phyloP scores from a whole-genome alignment of 2,888 invertebrate genomes.

The Drosophila longiperda region DNA sequence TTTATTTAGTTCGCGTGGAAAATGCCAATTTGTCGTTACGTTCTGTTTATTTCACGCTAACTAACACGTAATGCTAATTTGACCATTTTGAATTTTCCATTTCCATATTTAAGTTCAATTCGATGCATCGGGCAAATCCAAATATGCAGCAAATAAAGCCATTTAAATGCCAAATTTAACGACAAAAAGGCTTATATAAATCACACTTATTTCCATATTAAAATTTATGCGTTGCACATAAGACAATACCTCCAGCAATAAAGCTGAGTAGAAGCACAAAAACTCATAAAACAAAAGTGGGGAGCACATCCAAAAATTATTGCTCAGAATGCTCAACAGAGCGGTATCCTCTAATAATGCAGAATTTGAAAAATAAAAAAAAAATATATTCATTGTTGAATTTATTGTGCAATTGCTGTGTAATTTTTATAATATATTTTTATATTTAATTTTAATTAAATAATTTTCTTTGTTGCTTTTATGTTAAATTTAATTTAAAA shows the following conservation, averaged over 20 bases:
- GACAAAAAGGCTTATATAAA: not conserved
- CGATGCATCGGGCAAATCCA: slow-evolving; percentile 3
- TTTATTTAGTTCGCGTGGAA: slow-evolving; percentile 38
- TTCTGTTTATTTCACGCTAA: slow-evolving; percentile 12
- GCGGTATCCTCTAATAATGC: slow-evolving; percentile 12
- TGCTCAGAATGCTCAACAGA: not conserved
- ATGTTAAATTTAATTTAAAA: not conserved
- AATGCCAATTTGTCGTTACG: slow-evolving; percentile 39
- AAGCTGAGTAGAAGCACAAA: slow-evolving; percentile 44
- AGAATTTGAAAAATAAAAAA: not conserved
- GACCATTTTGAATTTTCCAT: slow-evolving; percentile 27
- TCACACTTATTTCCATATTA: slow-evolving; percentile 1
- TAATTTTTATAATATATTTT: not conserved
- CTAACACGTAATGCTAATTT: slow-evolving; percentile 49
- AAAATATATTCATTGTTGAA: not conserved
- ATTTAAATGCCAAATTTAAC: slow-evolving; percentile 26
- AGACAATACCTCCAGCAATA: slow-evolving; percentile 61
- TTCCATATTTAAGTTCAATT: slow-evolving; percentile 9
- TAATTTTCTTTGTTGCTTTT: not conserved
- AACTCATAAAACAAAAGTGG: slow-evolving; percentile 54
- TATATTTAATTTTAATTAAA: fast-evolving
- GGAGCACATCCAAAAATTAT: slow-evolving; percentile 2
- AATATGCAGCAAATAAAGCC: slow-evolving; percentile 25
- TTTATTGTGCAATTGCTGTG: not conserved
- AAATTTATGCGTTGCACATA: slow-evolving; percentile 68